These are phyloP conservation scores for Leptodactylus fuscus DNA, from an alignment of 2,113 vertebrate genomes.

Conservation along the genomic window DNA sequence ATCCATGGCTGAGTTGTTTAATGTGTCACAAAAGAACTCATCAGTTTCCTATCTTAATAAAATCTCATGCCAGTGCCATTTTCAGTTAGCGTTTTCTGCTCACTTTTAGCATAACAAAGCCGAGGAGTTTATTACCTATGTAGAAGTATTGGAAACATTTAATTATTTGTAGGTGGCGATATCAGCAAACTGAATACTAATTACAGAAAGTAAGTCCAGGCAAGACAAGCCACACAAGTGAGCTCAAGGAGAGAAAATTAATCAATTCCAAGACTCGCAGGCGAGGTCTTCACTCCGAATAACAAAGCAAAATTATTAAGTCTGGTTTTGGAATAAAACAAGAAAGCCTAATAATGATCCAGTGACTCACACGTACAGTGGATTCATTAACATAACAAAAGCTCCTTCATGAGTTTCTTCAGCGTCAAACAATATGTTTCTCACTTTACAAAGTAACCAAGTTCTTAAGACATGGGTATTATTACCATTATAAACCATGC, in stretches of 20 bases:
- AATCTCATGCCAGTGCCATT: constrained; percentile 55
- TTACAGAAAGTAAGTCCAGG: constrained; percentile 34
- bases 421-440: constrained; percentile 18
- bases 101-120: constrained; percentile 58
- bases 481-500: not conserved
- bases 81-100: constrained; percentile 48
- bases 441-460: not conserved
- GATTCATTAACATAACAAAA: constrained; percentile 53
- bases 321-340: constrained; percentile 25
- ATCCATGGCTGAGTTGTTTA: constrained; percentile 55
- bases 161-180: constrained; percentile 57
- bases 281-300: constrained; percentile 32
- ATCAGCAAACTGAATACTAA: constrained; percentile 56
- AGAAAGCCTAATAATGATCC: constrained; percentile 24
- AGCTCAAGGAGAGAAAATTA: constrained; percentile 50
- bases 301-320: constrained; percentile 52
- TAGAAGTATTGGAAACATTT: constrained; percentile 52
- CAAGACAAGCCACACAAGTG: constrained; percentile 40
- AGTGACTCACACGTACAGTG: not conserved
- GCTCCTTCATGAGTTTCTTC: constrained; percentile 9
- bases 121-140: constrained; percentile 54
- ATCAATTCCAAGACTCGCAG: constrained; percentile 45
- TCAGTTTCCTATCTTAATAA: constrained; percentile 60
- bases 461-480: not conserved
- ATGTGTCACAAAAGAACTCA: constrained; percentile 57